phyloP scores from a whole-genome alignment of 2,797 vertebrate species.

The Perodicticus potto region DNA sequence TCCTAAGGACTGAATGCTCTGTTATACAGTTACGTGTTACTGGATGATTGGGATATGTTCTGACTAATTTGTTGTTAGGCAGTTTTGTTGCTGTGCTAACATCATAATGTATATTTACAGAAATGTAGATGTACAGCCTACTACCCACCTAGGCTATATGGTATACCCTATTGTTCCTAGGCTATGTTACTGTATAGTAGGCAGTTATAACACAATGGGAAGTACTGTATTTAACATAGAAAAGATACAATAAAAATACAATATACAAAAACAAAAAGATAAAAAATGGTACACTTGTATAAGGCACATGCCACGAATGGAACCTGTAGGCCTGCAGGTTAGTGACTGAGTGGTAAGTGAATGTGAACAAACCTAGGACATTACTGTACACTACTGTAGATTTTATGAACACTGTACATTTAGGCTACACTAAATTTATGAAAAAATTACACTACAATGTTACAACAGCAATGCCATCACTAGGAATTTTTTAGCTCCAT shows the following conservation, averaged over 20 bases:
- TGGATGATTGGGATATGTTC: not conserved
- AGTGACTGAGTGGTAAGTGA: not conserved
- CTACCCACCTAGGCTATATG: not conserved
- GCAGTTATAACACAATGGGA: not conserved
- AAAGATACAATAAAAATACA: not conserved
- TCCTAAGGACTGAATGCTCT: not conserved
- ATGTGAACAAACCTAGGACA: not conserved
- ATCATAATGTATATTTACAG: not conserved
- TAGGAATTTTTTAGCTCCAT: not conserved
- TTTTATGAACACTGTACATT: not conserved
- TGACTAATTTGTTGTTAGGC: not conserved
- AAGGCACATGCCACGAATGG: not conserved
- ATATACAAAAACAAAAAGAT: not conserved
- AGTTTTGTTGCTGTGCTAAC: not conserved
- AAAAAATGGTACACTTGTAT: not conserved
- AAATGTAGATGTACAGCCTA: not conserved
- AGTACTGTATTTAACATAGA: not conserved
- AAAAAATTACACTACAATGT: not conserved
- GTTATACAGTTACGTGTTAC: not conserved
- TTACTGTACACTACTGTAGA: not conserved
- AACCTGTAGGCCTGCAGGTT: not conserved
- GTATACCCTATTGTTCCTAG: not conserved
- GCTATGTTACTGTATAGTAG: not conserved
- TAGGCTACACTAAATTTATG: not conserved
- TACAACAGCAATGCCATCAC: not conserved